Evolutionary conservation across 1,140 invertebrate species (phyloP).

Genomic region (Sinonovacula constricta): DNA sequence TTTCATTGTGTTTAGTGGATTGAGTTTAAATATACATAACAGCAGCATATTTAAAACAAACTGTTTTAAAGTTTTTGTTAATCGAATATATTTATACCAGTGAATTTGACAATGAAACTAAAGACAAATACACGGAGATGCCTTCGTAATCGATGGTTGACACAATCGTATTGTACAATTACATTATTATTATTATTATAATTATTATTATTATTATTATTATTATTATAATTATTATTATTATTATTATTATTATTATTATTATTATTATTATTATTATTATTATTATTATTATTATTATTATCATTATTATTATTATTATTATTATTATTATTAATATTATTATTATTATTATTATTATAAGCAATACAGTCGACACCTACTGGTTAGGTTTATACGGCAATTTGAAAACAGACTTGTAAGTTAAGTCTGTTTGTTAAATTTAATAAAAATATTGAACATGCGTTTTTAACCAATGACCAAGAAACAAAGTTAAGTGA

Average conservation of each 20-base stretch:
- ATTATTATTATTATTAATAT: slow-evolving; percentile 37
- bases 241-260: slow-evolving; percentile 7
- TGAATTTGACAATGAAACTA: too few species aligned
- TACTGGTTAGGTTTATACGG: slow-evolving; percentile 68
- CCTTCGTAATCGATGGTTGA: too few species aligned
- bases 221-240: slow-evolving; percentile 8
- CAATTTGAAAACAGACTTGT: not conserved
- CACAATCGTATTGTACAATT: too few species aligned
- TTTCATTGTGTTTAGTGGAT: too few species aligned
- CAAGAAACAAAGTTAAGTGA: not conserved
- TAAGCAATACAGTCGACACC: slow-evolving; percentile 81
- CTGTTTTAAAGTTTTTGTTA: too few species aligned
- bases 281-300: slow-evolving; percentile 13
- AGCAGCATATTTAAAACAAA: too few species aligned
- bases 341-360: slow-evolving; percentile 73
- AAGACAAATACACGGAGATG: too few species aligned
- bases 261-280: slow-evolving; percentile 23
- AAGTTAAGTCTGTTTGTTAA: not conserved
- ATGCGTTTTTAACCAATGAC: not conserved
- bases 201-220: slow-evolving; percentile 5
- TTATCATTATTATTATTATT: slow-evolving; percentile 30
- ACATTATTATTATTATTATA: slow-evolving; percentile 1
- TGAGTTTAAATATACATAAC: too few species aligned
- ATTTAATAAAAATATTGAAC: not conserved
- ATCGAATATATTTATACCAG: too few species aligned